phyloP scores from a whole-genome alignment of 2,888 invertebrate genomes.

The Hirtodrosophila alboralis region DNA sequence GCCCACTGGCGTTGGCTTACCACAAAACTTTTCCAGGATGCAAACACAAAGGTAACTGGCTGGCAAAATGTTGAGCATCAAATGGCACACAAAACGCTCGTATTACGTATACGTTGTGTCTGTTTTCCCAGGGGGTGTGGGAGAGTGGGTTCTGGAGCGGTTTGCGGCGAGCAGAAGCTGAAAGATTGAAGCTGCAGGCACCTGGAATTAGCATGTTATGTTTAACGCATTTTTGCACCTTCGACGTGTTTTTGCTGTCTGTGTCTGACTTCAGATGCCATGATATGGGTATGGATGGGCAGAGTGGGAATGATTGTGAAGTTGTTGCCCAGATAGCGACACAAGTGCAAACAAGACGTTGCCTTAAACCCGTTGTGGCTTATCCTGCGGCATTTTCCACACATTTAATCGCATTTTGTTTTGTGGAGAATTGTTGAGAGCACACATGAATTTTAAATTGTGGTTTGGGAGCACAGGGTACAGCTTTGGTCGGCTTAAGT shows the following conservation, averaged over 20 bases:
- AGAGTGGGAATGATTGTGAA: neutral
- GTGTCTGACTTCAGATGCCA: slow-evolving; percentile 31
- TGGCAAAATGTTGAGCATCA: slow-evolving; percentile 46
- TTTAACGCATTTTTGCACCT: slow-evolving; percentile 81
- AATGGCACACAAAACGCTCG: slow-evolving; percentile 74
- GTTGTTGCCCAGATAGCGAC: slow-evolving; percentile 21
- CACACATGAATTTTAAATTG: slow-evolving; percentile 78
- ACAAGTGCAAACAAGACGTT: slow-evolving; percentile 70
- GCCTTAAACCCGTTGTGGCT: slow-evolving; percentile 73
- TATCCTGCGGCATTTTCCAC: slow-evolving; percentile 80
- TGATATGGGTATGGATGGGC: neutral
- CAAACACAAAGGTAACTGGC: slow-evolving; percentile 36
- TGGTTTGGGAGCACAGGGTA: slow-evolving; percentile 44
- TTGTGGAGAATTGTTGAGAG: slow-evolving; percentile 63
- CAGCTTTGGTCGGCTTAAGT: slow-evolving; percentile 23
- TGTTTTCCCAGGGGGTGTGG: slow-evolving; percentile 2
- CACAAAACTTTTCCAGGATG: slow-evolving; percentile 51
- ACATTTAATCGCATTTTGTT: slow-evolving; percentile 82
- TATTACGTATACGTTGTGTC: slow-evolving; percentile 55
- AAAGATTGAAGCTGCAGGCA: slow-evolving; percentile 73
- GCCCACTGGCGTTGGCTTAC: slow-evolving; percentile 15
- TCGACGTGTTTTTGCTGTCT: slow-evolving; percentile 47
- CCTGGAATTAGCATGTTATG: slow-evolving; percentile 79
- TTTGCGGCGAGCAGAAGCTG: slow-evolving; percentile 23
- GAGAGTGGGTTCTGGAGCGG: slow-evolving; percentile 1